Percentiles rank a stretch among this genome's conserved stretches.
These are phyloP conservation scores for Drosophila prosaltans DNA, from an alignment of 1,140 invertebrate species.

Conservation along the genomic window DNA sequence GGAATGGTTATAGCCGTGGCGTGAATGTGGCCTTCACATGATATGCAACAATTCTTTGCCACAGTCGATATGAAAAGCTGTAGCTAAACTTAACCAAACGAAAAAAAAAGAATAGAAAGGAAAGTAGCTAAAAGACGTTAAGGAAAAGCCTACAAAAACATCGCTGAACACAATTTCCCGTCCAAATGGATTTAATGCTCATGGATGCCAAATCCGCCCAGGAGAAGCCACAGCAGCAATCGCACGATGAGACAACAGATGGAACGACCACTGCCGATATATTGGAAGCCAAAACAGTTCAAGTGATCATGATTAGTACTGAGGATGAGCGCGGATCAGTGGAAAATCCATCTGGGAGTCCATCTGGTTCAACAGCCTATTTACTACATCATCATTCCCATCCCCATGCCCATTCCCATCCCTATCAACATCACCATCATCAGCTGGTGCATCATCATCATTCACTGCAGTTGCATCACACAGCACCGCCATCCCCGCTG, in stretches of 20 bases:
- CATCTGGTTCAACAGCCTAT: constrained; percentile 64
- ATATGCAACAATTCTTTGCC: constrained; percentile 52
- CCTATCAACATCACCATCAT: constrained; percentile 58
- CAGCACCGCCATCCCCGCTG: constrained; percentile 62
- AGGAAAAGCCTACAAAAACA: not conserved
- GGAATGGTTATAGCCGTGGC: not conserved
- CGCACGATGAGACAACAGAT: constrained; percentile 1
- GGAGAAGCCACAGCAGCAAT: constrained; percentile 4
- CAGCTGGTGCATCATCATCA: constrained; percentile 58
- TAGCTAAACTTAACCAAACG: constrained; percentile 22
- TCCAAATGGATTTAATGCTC: constrained; percentile 12
- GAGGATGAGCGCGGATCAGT: constrained; percentile 19
- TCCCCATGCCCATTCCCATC: constrained; percentile 26
- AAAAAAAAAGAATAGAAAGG: not conserved
- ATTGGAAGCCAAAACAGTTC: constrained; percentile 7
- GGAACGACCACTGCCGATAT: not conserved
- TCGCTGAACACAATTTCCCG: not conserved
- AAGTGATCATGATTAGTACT: constrained; percentile 8
- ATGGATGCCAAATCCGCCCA: constrained; percentile 11
- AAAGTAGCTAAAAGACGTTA: not conserved
- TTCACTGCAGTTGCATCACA: constrained; percentile 59
- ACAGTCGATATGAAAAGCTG: constrained; percentile 2
- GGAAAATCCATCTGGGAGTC: constrained; percentile 48
- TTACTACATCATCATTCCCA: constrained; percentile 4
- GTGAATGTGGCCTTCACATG: not conserved